These are phyloP conservation scores for Psylliodes chrysocephalus DNA, from an alignment of 2,888 invertebrate genomes.

Conservation along the genomic window DNA sequence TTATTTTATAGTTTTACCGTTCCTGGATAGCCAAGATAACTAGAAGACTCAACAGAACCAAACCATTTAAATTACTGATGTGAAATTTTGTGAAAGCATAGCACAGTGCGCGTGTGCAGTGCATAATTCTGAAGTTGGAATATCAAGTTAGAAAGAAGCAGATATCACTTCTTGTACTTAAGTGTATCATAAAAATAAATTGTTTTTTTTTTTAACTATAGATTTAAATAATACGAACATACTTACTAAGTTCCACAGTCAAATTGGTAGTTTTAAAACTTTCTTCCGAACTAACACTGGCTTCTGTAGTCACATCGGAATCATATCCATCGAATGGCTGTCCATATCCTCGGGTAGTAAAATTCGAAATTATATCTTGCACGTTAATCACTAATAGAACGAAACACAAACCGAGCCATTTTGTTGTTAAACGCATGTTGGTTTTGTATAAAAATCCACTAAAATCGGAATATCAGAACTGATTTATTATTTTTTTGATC, in stretches of 20 bases:
- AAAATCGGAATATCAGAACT: neutral
- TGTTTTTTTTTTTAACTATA: too few relatives aligned
- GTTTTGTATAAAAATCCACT: slow-evolving; percentile 7
- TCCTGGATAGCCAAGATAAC: too few relatives aligned
- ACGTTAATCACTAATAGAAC: neutral
- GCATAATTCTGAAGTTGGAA: too few relatives aligned
- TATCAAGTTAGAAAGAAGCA: too few relatives aligned
- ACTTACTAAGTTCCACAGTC: slow-evolving; percentile 24
- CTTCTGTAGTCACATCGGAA: neutral
- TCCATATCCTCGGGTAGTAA: neutral
- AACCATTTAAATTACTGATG: too few relatives aligned
- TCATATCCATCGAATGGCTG: neutral
- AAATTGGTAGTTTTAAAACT: neutral
- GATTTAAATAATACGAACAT: too few relatives aligned
- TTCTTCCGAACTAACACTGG: neutral
- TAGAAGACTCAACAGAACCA: too few relatives aligned
- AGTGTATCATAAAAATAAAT: too few relatives aligned
- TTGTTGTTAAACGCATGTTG: slow-evolving; percentile 1
- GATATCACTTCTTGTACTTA: too few relatives aligned
- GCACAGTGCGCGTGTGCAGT: too few relatives aligned
- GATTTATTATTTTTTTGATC: slow-evolving; percentile 11
- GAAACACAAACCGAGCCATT: neutral
- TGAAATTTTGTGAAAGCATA: too few relatives aligned
- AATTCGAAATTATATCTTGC: neutral
- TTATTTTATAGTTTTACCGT: too few relatives aligned